phyloP scores from a whole-genome alignment of 2,888 invertebrate genomes.

The Theristus sp. region DNA sequence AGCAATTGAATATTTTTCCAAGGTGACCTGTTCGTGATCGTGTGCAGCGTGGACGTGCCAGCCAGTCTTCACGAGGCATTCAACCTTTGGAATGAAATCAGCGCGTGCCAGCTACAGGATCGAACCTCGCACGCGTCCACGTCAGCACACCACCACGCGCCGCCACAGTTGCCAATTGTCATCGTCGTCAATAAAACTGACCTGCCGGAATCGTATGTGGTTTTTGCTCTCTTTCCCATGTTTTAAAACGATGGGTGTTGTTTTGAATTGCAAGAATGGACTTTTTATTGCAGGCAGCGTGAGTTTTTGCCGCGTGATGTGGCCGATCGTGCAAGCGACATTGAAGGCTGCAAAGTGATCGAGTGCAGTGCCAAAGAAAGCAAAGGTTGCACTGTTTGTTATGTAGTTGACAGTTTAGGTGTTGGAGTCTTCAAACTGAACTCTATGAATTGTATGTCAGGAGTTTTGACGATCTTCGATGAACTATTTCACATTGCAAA shows the following conservation, averaged over 20 bases:
- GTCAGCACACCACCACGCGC: constrained; percentile 19
- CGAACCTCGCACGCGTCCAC: too few species aligned
- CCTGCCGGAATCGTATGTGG: background rate
- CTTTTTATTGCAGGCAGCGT: background rate
- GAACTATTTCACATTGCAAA: background rate
- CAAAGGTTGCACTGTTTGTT: background rate
- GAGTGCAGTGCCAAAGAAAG: background rate
- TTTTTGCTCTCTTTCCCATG: too few species aligned
- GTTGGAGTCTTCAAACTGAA: background rate
- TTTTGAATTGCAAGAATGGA: background rate
- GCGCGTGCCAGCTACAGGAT: too few species aligned
- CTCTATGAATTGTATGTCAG: background rate
- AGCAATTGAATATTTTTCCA: too few species aligned
- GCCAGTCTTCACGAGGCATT: constrained; percentile 67
- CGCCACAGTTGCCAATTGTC: background rate
- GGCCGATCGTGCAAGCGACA: background rate
- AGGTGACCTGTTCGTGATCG: constrained; percentile 60
- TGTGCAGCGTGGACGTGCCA: constrained; percentile 63
- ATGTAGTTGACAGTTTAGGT: background rate
- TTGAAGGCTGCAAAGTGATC: background rate
- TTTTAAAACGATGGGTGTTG: too few species aligned
- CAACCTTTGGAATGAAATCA: constrained; percentile 52
- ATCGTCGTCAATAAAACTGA: constrained; percentile 9
- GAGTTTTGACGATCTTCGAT: background rate
- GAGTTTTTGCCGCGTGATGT: background rate